Conservation (phyloP, 2,797 vertebrate genomes). For the Sebastes itinus region DNA sequence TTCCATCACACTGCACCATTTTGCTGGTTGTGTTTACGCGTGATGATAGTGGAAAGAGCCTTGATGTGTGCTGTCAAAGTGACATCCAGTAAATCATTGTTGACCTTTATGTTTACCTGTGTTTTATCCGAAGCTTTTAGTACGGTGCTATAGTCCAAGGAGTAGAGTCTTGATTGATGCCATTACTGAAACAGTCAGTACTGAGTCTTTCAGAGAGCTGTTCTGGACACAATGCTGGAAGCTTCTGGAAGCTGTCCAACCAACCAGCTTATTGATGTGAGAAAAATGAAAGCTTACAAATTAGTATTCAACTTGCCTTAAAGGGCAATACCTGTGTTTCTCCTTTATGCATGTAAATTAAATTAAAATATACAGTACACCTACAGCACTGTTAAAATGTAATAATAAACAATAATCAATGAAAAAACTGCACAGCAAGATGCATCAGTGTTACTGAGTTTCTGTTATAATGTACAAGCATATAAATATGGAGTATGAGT, state of each 20-base stretch:
- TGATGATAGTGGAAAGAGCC: conserved; percentile 9
- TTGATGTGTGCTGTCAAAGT: conserved; percentile 23
- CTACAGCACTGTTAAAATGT: background rate
- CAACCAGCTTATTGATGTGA: conserved; percentile 1
- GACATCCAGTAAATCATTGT: conserved; percentile 38
- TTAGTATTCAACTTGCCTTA: background rate
- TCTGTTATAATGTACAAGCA: background rate
- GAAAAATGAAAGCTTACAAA: background rate
- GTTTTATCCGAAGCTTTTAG: conserved; percentile 44
- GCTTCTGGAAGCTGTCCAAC: conserved; percentile 22
- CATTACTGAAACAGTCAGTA: conserved; percentile 17
- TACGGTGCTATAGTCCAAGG: conserved; percentile 17
- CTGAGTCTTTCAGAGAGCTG: background rate
- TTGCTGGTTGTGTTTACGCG: conserved; percentile 2
- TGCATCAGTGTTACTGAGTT: background rate
- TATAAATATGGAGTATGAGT: background rate
- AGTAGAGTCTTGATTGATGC: conserved; percentile 28
- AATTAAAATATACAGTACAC: background rate
- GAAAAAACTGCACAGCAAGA: background rate
- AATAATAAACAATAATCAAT: background rate
- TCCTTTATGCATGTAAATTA: background rate
- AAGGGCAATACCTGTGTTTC: background rate
- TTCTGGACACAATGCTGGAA: background rate
- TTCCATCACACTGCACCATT: background rate
- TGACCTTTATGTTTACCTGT: conserved; percentile 47